Conservation (phyloP, 2,888 invertebrate species). For the Drosophila picticornis region DNA sequence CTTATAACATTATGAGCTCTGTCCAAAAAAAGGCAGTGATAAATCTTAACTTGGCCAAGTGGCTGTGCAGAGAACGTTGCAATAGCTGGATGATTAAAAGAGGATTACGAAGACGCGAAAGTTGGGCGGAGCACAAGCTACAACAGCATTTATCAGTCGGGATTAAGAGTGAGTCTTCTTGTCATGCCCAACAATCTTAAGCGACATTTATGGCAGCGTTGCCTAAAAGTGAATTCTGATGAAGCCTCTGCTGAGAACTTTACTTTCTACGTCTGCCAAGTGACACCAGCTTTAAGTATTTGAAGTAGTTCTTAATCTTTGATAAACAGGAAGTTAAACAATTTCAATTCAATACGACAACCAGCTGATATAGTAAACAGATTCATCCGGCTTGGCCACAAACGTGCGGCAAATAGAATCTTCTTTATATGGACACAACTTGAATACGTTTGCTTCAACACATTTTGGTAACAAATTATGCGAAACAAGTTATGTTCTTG, state of each 20-base stretch:
- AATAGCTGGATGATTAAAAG: slow-evolving; percentile 50
- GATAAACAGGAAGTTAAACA: background rate
- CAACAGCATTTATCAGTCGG: slow-evolving; percentile 40
- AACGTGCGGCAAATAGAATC: background rate
- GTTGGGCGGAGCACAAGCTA: slow-evolving; percentile 38
- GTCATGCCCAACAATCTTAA: slow-evolving; percentile 15
- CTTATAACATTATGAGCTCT: slow-evolving; percentile 37
- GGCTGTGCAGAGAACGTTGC: slow-evolving; percentile 39
- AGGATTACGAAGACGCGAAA: slow-evolving; percentile 59
- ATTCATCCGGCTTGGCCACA: background rate
- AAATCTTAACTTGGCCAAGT: slow-evolving; percentile 42
- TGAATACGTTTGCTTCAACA: background rate
- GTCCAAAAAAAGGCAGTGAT: slow-evolving; percentile 52
- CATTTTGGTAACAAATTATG: slow-evolving; percentile 5
- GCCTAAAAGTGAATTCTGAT: background rate
- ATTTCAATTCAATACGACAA: background rate
- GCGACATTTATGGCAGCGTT: slow-evolving; percentile 5
- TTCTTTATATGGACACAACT: background rate
- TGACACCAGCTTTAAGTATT: background rate
- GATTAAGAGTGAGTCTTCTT: slow-evolving; percentile 28
- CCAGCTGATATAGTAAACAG: background rate
- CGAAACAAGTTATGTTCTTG: slow-evolving; percentile 6
- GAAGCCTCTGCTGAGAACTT: background rate
- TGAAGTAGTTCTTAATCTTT: background rate
- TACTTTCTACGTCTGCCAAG: background rate